These are phyloP conservation scores for Nemotelus pantherinus DNA, from an alignment of 2,888 invertebrate genomes.

Conservation along the genomic window DNA sequence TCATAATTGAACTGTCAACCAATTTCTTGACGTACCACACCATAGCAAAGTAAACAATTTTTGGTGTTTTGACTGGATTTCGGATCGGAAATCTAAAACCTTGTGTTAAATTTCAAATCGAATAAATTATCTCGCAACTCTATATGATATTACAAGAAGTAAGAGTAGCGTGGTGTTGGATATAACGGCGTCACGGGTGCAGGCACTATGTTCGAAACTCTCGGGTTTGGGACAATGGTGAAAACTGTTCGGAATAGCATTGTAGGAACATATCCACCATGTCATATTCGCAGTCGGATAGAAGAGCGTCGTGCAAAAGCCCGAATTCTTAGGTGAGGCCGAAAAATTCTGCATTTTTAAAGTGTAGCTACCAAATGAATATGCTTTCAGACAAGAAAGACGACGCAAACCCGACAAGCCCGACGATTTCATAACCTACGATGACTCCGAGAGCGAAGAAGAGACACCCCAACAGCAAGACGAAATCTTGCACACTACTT, in stretches of 20 bases:
- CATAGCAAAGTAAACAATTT: slow-evolving; percentile 30
- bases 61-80: background rate
- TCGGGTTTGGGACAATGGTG: slow-evolving; percentile 62
- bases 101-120: background rate
- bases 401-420: slow-evolving; percentile 86
- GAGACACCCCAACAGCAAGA: slow-evolving; percentile 79
- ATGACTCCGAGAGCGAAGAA: slow-evolving; percentile 87
- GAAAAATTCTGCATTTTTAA: no score
- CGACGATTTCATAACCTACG: slow-evolving; percentile 90
- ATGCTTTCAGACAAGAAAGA: slow-evolving; percentile 70
- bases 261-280: slow-evolving; percentile 81
- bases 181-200: background rate
- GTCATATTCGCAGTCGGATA: slow-evolving; percentile 75
- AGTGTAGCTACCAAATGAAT: no score
- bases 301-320: slow-evolving; percentile 78
- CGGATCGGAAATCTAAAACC: background rate
- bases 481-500: slow-evolving; percentile 79
- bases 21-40: background rate
- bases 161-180: background rate
- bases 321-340: slow-evolving; percentile 57
- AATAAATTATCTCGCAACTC: background rate
- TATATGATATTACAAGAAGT: background rate
- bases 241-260: slow-evolving; percentile 60
- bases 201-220: slow-evolving; percentile 54
- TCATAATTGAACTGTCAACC: background rate